A percentile compares a stretch with the other conserved stretches of the same genome.
These are phyloP conservation scores for Gymnosoma rotundatum DNA, from an alignment of 2,888 invertebrate genomes.

Conservation along the genomic window DNA sequence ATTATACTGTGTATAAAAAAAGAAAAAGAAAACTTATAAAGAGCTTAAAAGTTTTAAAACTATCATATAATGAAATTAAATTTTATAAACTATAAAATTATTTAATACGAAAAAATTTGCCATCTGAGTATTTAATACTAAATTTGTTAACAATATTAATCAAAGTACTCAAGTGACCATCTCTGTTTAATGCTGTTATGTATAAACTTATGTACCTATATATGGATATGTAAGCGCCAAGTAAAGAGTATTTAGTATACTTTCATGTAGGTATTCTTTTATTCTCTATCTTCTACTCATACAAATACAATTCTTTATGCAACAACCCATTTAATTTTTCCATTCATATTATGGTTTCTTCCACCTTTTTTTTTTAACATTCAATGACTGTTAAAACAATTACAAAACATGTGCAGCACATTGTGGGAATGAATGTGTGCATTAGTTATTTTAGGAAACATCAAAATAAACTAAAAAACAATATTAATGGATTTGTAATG, in stretches of 20 bases:
- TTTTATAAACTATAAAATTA: no score
- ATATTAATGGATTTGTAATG: slow-evolving; percentile 31
- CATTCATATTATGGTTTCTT: slow-evolving; percentile 63
- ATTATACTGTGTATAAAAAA: no score
- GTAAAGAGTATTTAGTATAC: slow-evolving; percentile 26
- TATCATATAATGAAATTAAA: no score
- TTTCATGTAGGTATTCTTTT: slow-evolving; percentile 9
- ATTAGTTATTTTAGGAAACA: slow-evolving; percentile 19
- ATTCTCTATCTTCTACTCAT: not conserved
- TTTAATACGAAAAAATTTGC: no score
- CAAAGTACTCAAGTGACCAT: not conserved
- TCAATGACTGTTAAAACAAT: slow-evolving; percentile 48
- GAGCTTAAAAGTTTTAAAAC: no score
- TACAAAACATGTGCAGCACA: slow-evolving; percentile 9
- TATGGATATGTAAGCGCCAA: not conserved
- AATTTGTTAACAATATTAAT: not conserved
- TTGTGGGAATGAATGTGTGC: not conserved
- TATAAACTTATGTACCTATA: no score
- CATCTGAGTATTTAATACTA: not conserved
- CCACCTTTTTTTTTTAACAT: slow-evolving; percentile 38
- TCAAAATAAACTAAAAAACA: slow-evolving; percentile 30
- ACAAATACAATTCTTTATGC: slow-evolving; percentile 31
- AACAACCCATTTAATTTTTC: slow-evolving; percentile 56
- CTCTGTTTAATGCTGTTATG: slow-evolving; percentile 13
- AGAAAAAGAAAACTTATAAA: no score